Evolutionary conservation across 2,797 vertebrate genomes (phyloP), one percentile per base, ranked within the genome.

Genomic region (Enteromius mattozi): DNA sequence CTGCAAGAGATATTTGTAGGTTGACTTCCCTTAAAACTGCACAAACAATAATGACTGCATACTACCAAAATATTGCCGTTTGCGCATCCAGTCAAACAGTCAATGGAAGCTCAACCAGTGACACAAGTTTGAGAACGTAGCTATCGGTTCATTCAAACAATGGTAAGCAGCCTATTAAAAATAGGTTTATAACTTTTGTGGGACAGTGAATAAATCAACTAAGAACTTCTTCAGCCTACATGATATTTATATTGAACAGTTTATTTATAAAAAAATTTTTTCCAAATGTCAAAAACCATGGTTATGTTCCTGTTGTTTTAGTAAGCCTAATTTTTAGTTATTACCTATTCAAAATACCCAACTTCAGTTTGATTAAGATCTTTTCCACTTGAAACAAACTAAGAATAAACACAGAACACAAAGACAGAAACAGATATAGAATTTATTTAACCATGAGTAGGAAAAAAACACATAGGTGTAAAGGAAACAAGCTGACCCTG

Each of bases 401-500:
- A 24, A 35, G 17, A 81, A 65, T n/a, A 37, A 76, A 85, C 66
- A 81, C 75, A 83, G 86, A 93, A 95, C 91, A 95, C 93, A 90
- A 93, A 88, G 81, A 93, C 93, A 96, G 92, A 96, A 96, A 96
- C 95, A 96, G 93, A 95, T 96, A 95, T 91, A 95, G 94, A 95
- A 96, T 96, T 97, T 96, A 97, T 97, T 96, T 94, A 94, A 95
- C 95, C 96, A 96, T 96, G 94, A 95, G 95, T 96, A 96, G 95
- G 95, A 96, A 96, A 88, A 78, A 88, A 96, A 96, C 96, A 96
- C 96, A 97, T 95, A 90, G 88, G 95, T 89, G 90, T 95, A 96
- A 95, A 95, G 95, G 95, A 96, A 93, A 92, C 95, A 95, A 95
- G 93, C 94, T 90, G 95, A 96, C 95, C 96, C 95, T 96, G 95